Evolutionary conservation across 2,797 vertebrate species (phyloP).

Genomic region (Cossypha dichroa): DNA sequence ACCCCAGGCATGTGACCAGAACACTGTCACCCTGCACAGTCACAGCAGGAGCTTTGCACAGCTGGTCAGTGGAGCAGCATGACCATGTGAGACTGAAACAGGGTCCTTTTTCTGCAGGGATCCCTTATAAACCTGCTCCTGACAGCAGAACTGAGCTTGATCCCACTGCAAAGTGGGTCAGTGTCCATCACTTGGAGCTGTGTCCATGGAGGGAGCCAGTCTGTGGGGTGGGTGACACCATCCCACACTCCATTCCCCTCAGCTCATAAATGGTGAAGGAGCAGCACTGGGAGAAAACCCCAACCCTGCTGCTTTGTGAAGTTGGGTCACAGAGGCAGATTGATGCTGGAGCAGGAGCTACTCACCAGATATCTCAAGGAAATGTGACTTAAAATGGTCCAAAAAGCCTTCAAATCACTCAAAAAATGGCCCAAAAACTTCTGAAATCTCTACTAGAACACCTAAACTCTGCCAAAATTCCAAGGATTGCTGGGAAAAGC

Average conservation of each 20-base stretch:
- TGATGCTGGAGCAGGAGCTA: background rate
- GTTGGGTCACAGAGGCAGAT: accelerated
- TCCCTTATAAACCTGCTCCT: background rate
- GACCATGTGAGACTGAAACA: background rate
- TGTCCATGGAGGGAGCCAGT: accelerated
- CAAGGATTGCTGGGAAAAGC: no score
- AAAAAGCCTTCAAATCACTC: no score
- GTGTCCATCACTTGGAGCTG: accelerated
- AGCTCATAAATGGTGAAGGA: accelerated
- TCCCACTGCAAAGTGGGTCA: background rate
- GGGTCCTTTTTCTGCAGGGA: background rate
- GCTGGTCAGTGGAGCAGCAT: background rate
- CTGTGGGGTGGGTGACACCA: background rate
- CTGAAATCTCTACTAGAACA: no score
- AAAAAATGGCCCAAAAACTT: no score
- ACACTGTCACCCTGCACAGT: background rate
- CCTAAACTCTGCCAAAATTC: no score
- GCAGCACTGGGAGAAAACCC: background rate
- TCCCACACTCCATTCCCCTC: background rate
- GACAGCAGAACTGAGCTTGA: background rate
- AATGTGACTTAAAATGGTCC: no score
- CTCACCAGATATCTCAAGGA: conserved; percentile 80
- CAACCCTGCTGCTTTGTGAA: background rate
- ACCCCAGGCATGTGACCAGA: background rate
- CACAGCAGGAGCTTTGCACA: background rate